Base-by-base conservation (phyloP, 2,888 invertebrate genomes). In the Drosophila neutralis region DNA sequence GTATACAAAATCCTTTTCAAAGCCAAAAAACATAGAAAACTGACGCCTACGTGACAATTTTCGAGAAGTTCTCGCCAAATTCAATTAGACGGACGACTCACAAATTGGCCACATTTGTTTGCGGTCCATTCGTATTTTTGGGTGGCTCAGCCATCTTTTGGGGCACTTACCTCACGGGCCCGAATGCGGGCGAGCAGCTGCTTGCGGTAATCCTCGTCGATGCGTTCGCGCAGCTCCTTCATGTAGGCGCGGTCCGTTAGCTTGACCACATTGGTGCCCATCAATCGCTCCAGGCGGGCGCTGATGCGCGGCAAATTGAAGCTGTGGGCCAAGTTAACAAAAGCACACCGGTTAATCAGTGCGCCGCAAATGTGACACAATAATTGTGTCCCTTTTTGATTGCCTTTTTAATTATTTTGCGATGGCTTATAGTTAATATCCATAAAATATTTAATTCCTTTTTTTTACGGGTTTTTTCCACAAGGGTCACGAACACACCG, bases 241-340 rank as follows among this genome's bases (percentile, higher is more conserved):
- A 95, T 95, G 89, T 95, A 95, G 69, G 94, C 94, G 54, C 95
- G 93, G 90, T 95, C 95, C 8, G 95, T 95, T 68, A 95, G 91
- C 74, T 94, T 94, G 18, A 95, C 95, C 70, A 95, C 93, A 91
- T 95, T 95, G 67, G 93, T 92, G 76, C 93, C 93, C 93, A 93
- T 93, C 49, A 93, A 88, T 38, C 92, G 87, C 82, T 93, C 93
- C 72, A 93, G 79, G 7, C 91, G 89, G 7, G 92, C 92, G 82
- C 92, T 93, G 59, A 93, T 93, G 68, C 93, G 90, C 56, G 93
- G 93, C 71, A 93, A 90, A 79, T 92, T 93, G 69, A 93, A 93
- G 70, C 93, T 93, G 80, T 56, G 49, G 49, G 40, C 29, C 52
- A 64, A 65, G 29, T 38, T 36, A 56, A 27, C 18, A 52, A 65